Percentiles rank a stretch among this genome's conserved stretches.
Conservation (phyloP, 2,797 vertebrate species). For the Lophotriccus pileatus region DNA sequence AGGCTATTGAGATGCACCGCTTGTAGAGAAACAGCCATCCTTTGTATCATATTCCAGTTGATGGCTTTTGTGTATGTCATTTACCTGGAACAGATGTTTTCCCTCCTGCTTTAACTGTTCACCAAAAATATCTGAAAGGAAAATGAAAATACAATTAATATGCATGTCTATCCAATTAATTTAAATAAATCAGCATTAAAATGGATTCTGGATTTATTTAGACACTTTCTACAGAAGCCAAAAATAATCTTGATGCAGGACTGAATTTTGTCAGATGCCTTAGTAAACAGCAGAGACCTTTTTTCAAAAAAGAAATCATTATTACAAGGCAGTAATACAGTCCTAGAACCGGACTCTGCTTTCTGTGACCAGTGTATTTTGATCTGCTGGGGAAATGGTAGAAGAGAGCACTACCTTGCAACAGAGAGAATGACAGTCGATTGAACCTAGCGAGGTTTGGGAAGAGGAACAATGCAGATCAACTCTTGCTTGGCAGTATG, state of each 20-base stretch:
- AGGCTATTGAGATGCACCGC: not conserved
- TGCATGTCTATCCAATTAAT: constrained; percentile 7
- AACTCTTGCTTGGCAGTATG: not conserved
- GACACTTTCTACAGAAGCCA: not conserved
- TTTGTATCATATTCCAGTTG: not conserved
- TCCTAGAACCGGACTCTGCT: not conserved
- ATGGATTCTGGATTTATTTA: constrained; percentile 25
- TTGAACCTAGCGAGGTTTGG: not conserved
- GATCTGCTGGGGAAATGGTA: not conserved
- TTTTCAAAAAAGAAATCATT: not conserved
- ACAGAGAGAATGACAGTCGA: not conserved
- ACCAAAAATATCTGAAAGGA: not conserved
- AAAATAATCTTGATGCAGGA: not conserved
- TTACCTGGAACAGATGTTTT: constrained; percentile 33
- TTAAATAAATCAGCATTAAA: constrained; percentile 32
- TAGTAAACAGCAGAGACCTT: not conserved
- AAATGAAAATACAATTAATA: constrained; percentile 5
- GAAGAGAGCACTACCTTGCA: not conserved
- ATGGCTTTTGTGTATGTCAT: not conserved
- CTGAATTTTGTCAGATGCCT: not conserved
- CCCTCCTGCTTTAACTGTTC: not conserved
- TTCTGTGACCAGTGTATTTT: not conserved
- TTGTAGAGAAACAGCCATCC: not conserved
- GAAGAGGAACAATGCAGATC: not conserved
- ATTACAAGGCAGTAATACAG: not conserved